Evolutionary conservation across 2,888 invertebrate genomes (phyloP).

Genomic region (Zaprionus obscuricornis): DNA sequence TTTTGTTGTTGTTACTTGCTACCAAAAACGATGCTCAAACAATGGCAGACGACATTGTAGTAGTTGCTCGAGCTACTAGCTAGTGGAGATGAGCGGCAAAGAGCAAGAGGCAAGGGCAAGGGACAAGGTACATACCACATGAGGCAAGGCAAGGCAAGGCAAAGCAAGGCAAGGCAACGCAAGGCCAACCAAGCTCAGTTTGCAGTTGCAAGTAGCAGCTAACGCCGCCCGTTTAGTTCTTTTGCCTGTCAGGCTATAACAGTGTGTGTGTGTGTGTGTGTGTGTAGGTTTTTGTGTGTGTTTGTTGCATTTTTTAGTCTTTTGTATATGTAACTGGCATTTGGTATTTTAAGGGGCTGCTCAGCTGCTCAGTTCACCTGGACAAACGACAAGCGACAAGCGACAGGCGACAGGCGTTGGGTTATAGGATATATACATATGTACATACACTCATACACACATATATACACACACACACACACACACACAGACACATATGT

Average conservation of each 20-base stretch:
- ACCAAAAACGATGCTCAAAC: conserved; percentile 43
- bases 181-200: conserved; percentile 39
- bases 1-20: conserved; percentile 15
- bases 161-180: conserved; percentile 53
- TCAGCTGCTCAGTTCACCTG: no score
- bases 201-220: conserved; percentile 1
- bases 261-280: no score
- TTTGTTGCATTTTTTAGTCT: conserved; percentile 44
- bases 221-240: conserved; percentile 7
- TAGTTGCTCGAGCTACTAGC: no score
- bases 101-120: background rate
- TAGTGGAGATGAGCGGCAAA: conserved; percentile 7
- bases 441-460: no score
- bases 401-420: conserved; percentile 32
- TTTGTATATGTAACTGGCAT: conserved; percentile 50
- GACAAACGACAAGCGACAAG: conserved; percentile 8
- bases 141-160: conserved; percentile 51
- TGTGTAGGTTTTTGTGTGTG: no score
- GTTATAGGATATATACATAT: conserved; percentile 32
- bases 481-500: background rate
- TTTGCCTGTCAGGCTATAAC: conserved; percentile 12
- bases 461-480: no score
- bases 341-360: conserved; percentile 28
- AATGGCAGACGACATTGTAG: conserved; percentile 45
- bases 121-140: conserved; percentile 16